phyloP scores from a whole-genome alignment of 2,113 vertebrate species.

The Hymenochirus boettgeri region DNA sequence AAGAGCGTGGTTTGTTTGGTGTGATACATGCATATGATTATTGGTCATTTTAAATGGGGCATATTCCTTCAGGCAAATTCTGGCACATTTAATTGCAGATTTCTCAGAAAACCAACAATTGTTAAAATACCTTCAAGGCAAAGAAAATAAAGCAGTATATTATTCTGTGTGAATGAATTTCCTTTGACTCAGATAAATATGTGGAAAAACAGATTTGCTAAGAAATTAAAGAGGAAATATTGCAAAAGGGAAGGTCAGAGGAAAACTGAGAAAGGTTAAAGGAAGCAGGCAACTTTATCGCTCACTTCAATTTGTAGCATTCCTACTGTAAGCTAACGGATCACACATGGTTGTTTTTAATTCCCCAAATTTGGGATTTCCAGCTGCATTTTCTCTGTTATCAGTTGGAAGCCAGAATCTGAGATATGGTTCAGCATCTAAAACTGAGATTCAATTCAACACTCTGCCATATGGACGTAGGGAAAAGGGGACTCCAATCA shows the following conservation, averaged over 20 bases:
- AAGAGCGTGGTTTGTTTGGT: conserved; percentile 35
- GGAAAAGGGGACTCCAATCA: too few species aligned
- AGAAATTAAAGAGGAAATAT: conserved; percentile 25
- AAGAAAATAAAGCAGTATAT: conserved; percentile 31
- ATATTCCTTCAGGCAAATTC: conserved; percentile 34
- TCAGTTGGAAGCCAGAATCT: too few species aligned
- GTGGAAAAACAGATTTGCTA: conserved; percentile 16
- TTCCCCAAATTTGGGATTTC: too few species aligned
- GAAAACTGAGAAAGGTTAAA: conserved; percentile 26
- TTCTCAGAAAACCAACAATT: conserved; percentile 31
- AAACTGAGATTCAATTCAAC: too few species aligned
- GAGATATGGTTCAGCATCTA: too few species aligned
- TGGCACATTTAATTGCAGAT: conserved; percentile 42
- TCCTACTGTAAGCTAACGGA: neutral
- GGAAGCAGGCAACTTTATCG: neutral
- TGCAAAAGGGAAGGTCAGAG: neutral
- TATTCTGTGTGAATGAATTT: conserved; percentile 34
- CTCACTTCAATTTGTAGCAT: neutral
- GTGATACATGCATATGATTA: conserved; percentile 30
- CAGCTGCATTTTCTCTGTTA: too few species aligned
- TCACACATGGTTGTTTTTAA: neutral
- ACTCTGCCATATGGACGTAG: too few species aligned
- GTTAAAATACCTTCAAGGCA: conserved; percentile 37
- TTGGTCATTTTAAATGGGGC: conserved; percentile 31
- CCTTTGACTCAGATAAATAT: conserved; percentile 27